phyloP scores from a whole-genome alignment of 1,140 invertebrate genomes.

The Bombus cullumanus region DNA sequence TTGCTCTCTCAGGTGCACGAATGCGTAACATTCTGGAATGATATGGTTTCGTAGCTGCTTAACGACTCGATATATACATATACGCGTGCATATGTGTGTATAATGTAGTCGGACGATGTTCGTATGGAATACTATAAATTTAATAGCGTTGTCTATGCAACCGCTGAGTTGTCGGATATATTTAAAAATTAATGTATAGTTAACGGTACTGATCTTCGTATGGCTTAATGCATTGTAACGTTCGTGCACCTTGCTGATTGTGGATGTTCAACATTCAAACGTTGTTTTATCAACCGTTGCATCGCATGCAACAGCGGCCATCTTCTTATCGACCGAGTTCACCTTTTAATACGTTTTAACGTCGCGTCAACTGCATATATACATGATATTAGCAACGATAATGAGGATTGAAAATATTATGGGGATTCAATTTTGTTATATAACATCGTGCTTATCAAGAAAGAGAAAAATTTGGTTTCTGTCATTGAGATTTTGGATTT shows the following conservation, averaged over 20 bases:
- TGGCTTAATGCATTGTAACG: not conserved
- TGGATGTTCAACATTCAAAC: not conserved
- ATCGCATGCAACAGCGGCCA: not conserved
- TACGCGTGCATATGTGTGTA: not conserved
- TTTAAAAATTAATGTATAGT: slow-evolving; percentile 25
- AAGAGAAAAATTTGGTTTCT: not conserved
- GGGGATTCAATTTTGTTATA: too few relatives aligned
- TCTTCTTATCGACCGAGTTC: not conserved
- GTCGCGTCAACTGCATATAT: not conserved
- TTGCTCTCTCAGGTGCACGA: not conserved
- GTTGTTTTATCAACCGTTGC: not conserved
- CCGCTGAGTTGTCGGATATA: slow-evolving; percentile 1
- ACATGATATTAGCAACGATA: not conserved
- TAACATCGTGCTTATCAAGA: too few relatives aligned
- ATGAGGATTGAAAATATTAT: too few relatives aligned
- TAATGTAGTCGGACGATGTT: not conserved
- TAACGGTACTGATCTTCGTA: not conserved
- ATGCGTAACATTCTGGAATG: not conserved
- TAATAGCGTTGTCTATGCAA: not conserved
- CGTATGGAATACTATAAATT: not conserved
- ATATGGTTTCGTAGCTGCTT: not conserved
- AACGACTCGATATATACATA: not conserved
- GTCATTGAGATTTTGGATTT: not conserved
- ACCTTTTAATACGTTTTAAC: too few relatives aligned
- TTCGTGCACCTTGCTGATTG: not conserved